These are phyloP conservation scores for Zeugodacus cucurbitae DNA, from an alignment of 1,140 invertebrate species.

Conservation along the genomic window DNA sequence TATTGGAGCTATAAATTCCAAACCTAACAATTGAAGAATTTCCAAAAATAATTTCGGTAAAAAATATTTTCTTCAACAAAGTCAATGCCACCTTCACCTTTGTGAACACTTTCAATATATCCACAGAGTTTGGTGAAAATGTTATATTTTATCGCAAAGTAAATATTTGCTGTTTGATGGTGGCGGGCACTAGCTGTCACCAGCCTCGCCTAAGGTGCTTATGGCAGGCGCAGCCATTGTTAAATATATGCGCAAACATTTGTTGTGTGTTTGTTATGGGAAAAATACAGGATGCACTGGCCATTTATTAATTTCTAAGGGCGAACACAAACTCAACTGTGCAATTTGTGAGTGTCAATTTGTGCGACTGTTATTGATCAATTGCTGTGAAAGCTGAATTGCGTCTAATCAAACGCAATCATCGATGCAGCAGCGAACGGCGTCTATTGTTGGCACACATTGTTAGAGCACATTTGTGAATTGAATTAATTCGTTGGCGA, in stretches of 20 bases:
- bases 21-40: background rate
- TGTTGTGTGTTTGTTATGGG: background rate
- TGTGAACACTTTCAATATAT: background rate
- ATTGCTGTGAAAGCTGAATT: constrained; percentile 4
- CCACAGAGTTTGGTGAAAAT: background rate
- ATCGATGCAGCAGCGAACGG: background rate
- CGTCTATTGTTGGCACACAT: background rate
- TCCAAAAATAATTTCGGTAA: background rate
- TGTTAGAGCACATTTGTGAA: background rate
- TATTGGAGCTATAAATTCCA: background rate
- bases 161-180: background rate
- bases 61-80: background rate
- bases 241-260: background rate
- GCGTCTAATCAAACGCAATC: background rate
- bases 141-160: background rate
- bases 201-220: background rate
- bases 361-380: background rate
- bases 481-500: background rate
- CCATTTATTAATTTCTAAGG: background rate
- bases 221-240: background rate
- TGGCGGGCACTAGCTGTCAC: background rate
- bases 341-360: constrained; percentile 2
- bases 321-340: background rate
- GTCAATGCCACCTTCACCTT: background rate
- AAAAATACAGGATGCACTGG: background rate